Evolutionary conservation across 2,888 invertebrate species (phyloP).

Genomic region (Chymomyza fuscimana): DNA sequence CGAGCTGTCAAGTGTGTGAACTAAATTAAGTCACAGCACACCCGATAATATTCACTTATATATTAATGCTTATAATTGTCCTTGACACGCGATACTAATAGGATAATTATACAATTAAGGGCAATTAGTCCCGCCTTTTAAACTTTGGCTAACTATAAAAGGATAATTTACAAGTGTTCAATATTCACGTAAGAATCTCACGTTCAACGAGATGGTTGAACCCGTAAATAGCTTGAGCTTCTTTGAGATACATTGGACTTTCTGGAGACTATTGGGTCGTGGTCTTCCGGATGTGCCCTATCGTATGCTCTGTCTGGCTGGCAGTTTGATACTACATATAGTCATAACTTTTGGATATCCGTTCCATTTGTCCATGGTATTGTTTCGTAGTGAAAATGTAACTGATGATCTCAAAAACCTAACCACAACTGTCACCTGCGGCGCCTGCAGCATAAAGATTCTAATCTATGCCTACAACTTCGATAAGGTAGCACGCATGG

Average conservation of each 20-base stretch:
- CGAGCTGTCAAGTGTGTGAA: too few relatives aligned
- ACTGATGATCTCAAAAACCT: constrained; percentile 62
- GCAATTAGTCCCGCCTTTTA: too few relatives aligned
- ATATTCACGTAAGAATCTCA: too few relatives aligned
- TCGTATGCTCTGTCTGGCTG: constrained; percentile 29
- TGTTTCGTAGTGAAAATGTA: constrained; percentile 45
- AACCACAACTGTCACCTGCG: constrained; percentile 43
- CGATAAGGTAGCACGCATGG: constrained; percentile 19
- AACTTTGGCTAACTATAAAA: too few relatives aligned
- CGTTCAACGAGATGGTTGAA: constrained; percentile 11
- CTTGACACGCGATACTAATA: constrained; percentile 35
- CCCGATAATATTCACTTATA: too few relatives aligned
- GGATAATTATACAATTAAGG: constrained; percentile 28
- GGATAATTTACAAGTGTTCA: too few relatives aligned
- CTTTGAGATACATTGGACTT: constrained; percentile 51
- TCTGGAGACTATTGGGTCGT: constrained; percentile 57
- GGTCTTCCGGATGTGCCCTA: constrained; percentile 7
- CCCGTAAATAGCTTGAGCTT: constrained; percentile 42
- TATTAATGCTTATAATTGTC: constrained; percentile 19
- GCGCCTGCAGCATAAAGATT: constrained; percentile 54
- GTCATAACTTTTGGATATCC: constrained; percentile 62
- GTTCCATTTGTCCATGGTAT: constrained; percentile 54
- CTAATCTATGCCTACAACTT: constrained; percentile 41
- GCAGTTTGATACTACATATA: constrained; percentile 34
- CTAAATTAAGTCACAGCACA: too few relatives aligned